Evolutionary conservation across 2,888 invertebrate species (phyloP).

Genomic region (Philonicus albiceps): DNA sequence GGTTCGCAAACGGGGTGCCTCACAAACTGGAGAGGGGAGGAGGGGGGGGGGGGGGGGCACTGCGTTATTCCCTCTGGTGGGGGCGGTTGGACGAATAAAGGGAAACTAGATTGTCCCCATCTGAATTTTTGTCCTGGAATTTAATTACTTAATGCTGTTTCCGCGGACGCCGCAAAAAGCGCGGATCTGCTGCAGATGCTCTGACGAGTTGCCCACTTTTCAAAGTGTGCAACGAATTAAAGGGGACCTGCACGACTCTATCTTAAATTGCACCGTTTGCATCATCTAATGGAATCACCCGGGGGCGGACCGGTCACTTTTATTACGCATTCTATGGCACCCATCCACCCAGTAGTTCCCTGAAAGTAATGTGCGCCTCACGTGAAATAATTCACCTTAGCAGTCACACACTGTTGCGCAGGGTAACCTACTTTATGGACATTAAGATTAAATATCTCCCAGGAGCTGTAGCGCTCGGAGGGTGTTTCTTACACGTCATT

Average conservation of each 20-base stretch:
- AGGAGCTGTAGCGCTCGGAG: background rate
- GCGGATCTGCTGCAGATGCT: background rate
- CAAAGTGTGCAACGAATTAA: background rate
- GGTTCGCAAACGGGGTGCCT: background rate
- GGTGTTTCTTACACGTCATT: constrained; percentile 33
- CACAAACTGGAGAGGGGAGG: too few relatives aligned
- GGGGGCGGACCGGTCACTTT: background rate
- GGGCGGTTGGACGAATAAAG: background rate
- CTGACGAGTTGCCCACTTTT: background rate
- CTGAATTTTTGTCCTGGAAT: constrained; percentile 18
- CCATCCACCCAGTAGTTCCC: background rate
- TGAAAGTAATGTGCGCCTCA: background rate
- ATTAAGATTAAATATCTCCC: constrained; percentile 10
- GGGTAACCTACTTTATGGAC: constrained; percentile 21
- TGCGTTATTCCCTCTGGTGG: background rate
- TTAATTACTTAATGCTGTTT: constrained; percentile 42
- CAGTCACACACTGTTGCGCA: constrained; percentile 23
- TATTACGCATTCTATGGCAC: background rate
- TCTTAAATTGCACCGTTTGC: background rate
- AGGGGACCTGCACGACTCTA: background rate
- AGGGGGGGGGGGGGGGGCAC: background rate
- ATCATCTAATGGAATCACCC: constrained; percentile 5
- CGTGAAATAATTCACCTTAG: constrained; percentile 10
- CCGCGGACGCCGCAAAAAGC: background rate
- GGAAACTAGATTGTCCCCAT: background rate